phyloP scores from a whole-genome alignment of 2,888 invertebrate species.

The Drosophila pseudotalamancana region DNA sequence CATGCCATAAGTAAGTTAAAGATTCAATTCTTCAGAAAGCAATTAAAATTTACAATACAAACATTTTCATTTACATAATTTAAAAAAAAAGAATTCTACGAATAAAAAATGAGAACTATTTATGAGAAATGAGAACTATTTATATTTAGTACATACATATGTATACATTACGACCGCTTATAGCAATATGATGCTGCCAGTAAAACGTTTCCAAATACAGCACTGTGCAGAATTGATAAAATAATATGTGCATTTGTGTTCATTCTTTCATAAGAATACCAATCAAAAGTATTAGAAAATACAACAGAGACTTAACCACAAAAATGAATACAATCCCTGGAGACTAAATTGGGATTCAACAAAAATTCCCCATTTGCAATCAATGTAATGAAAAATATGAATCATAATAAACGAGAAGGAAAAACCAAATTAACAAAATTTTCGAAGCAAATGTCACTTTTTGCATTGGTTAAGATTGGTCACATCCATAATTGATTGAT shows the following conservation, averaged over 20 bases:
- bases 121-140: no score
- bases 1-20: no score
- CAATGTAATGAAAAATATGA: conserved; percentile 24
- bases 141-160: no score
- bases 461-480: conserved; percentile 49
- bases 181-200: neutral
- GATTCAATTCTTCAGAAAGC: no score
- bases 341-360: neutral
- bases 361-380: conserved; percentile 9
- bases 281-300: neutral
- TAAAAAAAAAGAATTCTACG: no score
- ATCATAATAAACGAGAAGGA: neutral
- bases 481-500: conserved; percentile 72
- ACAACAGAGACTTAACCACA: neutral
- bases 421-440: conserved; percentile 12
- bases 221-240: neutral
- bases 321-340: neutral
- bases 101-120: no score
- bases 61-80: no score
- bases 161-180: no score
- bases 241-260: no score
- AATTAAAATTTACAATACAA: no score
- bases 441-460: conserved; percentile 6
- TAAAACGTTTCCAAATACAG: neutral
- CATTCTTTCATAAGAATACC: no score